Percentiles rank a stretch among this genome's conserved stretches.
Evolutionary conservation across 2,113 vertebrate genomes (phyloP).

Genomic region (Mus musculus): GRCm39 chr9:62415001-62415500

Average conservation of each 20-base stretch:
- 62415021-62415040: not conserved
- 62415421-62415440: not conserved
- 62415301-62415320: not conserved
- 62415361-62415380: not conserved
- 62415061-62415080: not conserved
- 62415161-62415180: not conserved
- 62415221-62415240: not conserved
- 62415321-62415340: not conserved
- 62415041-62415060: not conserved
- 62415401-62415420: not conserved
- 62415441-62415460: not conserved
- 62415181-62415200: not conserved
- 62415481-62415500: not conserved
- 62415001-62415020: not conserved
- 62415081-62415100: not conserved
- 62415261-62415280: not conserved
- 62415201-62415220: not conserved
- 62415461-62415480: not conserved
- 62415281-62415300: not conserved
- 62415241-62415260: not conserved
- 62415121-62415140: not conserved
- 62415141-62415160: not conserved
- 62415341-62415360: not conserved
- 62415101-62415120: not conserved
- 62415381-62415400: not conserved